Conservation (phyloP, 2,888 invertebrate genomes). For the Microplitis deprimator region DNA sequence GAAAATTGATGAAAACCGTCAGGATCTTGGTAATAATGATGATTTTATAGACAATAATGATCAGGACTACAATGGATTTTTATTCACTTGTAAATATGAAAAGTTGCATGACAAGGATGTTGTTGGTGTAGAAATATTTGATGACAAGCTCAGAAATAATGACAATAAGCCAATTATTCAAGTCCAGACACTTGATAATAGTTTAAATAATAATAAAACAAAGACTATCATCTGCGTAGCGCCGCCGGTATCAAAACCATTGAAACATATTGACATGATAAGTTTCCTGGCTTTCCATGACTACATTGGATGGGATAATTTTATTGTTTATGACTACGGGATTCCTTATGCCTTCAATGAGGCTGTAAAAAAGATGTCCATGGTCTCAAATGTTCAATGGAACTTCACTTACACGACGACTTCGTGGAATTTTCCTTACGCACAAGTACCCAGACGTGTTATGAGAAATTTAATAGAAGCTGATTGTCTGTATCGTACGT, state of each 20-base stretch:
- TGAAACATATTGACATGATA: constrained; percentile 75
- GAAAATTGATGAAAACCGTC: neutral
- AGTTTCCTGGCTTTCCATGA: constrained; percentile 80
- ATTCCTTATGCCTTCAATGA: constrained; percentile 71
- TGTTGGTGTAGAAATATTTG: constrained; percentile 47
- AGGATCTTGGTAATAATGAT: constrained; percentile 62
- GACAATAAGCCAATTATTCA: constrained; percentile 70
- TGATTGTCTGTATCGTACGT: constrained; percentile 79
- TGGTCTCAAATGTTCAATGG: constrained; percentile 61
- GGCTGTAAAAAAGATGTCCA: constrained; percentile 68
- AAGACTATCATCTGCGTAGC: constrained; percentile 77
- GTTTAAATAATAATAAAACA: constrained; percentile 67
- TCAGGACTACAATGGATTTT: constrained; percentile 74
- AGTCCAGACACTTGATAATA: constrained; percentile 57
- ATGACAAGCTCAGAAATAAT: constrained; percentile 26
- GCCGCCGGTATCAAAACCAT: constrained; percentile 74
- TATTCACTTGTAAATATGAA: constrained; percentile 68
- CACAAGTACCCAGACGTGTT: constrained; percentile 66
- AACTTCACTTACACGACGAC: constrained; percentile 75
- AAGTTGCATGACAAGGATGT: constrained; percentile 44
- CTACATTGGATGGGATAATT: constrained; percentile 78
- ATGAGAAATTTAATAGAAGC: constrained; percentile 75
- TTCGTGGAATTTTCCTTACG: constrained; percentile 80
- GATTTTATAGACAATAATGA: constrained; percentile 69
- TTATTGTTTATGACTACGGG: constrained; percentile 78